phyloP scores from a whole-genome alignment of 2,113 vertebrate genomes.

The Fulica atra region DNA sequence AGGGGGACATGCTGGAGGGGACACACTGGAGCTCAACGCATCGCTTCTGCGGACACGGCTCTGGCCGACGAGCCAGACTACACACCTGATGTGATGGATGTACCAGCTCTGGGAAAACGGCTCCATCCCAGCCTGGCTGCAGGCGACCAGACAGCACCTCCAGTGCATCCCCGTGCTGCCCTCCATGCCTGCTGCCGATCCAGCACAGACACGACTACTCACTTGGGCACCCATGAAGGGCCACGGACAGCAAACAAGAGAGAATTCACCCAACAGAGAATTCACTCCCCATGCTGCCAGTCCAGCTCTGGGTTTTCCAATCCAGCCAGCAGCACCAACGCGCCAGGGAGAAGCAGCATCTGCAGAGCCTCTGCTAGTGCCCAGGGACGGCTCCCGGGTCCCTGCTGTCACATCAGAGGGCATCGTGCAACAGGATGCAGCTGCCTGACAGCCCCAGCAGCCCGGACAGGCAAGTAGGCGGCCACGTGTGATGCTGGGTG shows the following conservation, averaged over 20 bases:
- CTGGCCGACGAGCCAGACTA: rapidly evolving
- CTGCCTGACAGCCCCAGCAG: not conserved
- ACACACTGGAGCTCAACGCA: rapidly evolving
- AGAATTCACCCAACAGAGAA: not conserved
- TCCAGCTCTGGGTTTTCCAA: not conserved
- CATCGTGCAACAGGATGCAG: not conserved
- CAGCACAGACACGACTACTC: not conserved
- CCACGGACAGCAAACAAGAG: not conserved
- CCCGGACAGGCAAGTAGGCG: not conserved
- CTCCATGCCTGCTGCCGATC: not conserved
- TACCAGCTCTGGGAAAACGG: not conserved
- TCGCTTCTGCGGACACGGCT: rapidly evolving
- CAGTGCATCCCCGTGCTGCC: rapidly evolving
- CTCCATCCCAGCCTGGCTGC: not conserved
- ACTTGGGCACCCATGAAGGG: not conserved
- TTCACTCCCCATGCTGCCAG: not conserved
- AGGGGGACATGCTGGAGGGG: not conserved
- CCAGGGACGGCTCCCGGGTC: rapidly evolving
- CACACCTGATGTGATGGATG: rapidly evolving
- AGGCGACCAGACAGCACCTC: not conserved
- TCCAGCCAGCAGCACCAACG: not conserved
- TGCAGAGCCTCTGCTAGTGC: not conserved
- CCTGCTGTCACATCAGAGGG: not conserved
- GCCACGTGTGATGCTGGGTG: rapidly evolving
- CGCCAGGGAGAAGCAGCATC: not conserved